Evolutionary conservation across 1,140 invertebrate species (phyloP), one percentile per base, ranked within the genome.

Genomic region (Micrasema minimum): DNA sequence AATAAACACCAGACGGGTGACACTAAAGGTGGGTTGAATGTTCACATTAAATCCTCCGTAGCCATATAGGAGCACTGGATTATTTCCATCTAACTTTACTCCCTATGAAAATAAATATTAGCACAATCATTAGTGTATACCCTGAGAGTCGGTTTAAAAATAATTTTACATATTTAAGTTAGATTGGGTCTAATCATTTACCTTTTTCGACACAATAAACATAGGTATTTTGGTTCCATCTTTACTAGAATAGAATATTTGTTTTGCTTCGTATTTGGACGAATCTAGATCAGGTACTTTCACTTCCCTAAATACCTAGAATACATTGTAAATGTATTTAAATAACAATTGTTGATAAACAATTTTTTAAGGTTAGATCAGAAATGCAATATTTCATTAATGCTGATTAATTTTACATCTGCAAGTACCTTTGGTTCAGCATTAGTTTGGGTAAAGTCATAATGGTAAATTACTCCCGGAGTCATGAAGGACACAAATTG

Each of bases 11-110:
- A 98, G 82, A 69, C 93, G 86, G 3, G 90, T 90, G 6, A 96
- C 88, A 75, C 91, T 93, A 83, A 95, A 96, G 14, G 87, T 88
- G 6, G 98, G 97, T 77, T 92, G 91, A 69, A 98, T 85, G 77
- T 92, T 93, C 66, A 98, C 90, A 85, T 97, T 98, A 80, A 99
- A 99, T 0, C 97, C 97, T 45, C 97, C 98, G 84, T 99, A 99
- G 16, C 96, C 97, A 83, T 99, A 99, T 14, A 99, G 82, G 11
- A 98, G 83, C 69, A 90, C 92, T 22, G 91, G 93, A 80, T 89
- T 91, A 45, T 85, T 87, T 26, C 91, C 91, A 84, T 96, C 89
- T 66, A 84, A 80, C 31, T 85, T 79, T 16, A 87, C 77, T 75
- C 86, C 86, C 90, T 92, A n/a, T n/a, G 76, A 51, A 51, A 51